Conservation (phyloP, 2,888 invertebrate genomes). For the Tenthredo scrophulariae region DNA sequence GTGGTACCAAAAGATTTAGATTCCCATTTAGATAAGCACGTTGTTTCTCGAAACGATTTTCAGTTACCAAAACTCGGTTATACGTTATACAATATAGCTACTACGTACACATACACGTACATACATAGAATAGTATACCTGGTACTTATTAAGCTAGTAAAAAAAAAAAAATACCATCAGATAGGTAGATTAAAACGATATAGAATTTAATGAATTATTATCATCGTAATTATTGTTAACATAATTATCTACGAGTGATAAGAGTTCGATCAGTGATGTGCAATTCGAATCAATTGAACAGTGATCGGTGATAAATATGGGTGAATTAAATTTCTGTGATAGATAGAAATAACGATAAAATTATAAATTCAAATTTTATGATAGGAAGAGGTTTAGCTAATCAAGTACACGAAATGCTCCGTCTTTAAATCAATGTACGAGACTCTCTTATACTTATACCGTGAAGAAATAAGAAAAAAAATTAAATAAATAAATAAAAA, state of each 20-base stretch:
- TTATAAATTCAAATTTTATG: neutral
- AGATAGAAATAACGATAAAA: neutral
- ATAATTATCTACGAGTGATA: neutral
- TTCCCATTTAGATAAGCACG: conserved; percentile 34
- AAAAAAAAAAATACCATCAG: too few relatives aligned
- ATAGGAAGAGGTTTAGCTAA: neutral
- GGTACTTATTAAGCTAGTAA: too few relatives aligned
- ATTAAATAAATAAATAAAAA: neutral
- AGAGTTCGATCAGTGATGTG: neutral
- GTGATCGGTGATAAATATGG: neutral
- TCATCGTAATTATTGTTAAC: neutral
- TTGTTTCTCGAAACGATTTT: conserved; percentile 1
- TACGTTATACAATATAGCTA: neutral
- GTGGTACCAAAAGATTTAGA: conserved; percentile 38
- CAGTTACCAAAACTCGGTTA: neutral
- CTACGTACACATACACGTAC: neutral
- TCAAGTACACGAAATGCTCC: neutral
- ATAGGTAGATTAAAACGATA: neutral
- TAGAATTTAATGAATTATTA: neutral
- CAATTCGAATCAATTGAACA: neutral
- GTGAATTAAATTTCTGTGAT: neutral
- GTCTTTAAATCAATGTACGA: too few relatives aligned
- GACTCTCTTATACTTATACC: too few relatives aligned
- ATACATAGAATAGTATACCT: too few relatives aligned
- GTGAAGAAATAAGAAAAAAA: neutral